A percentile compares a stretch with the other conserved stretches of the same genome.
Conservation (phyloP, 1,140 invertebrate species). For the Bombus pyrosoma region DNA sequence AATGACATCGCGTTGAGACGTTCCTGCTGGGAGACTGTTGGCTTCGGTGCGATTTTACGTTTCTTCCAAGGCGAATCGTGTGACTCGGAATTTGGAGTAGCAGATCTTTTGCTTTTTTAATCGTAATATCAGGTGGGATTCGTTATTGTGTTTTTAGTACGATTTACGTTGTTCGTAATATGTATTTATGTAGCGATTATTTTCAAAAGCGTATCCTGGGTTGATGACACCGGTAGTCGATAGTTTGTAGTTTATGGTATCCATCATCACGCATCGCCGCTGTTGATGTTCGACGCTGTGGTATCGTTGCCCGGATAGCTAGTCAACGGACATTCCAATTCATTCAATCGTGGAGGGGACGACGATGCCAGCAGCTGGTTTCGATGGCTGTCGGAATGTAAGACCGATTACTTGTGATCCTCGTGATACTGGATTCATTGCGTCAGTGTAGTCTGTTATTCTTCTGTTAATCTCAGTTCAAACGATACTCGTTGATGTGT, state of each 20-base stretch:
- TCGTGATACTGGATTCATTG: slow-evolving; percentile 36
- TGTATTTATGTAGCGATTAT: not conserved
- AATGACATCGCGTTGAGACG: slow-evolving; percentile 56
- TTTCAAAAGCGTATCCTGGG: not conserved
- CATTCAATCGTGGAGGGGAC: slow-evolving; percentile 72
- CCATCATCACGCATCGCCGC: slow-evolving; percentile 40
- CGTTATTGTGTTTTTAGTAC: not conserved
- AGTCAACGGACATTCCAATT: slow-evolving; percentile 76
- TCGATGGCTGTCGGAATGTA: slow-evolving; percentile 66
- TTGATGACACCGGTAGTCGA: slow-evolving; percentile 45
- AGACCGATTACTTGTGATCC: slow-evolving; percentile 49
- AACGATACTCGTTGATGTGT: not conserved
- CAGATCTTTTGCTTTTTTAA: not conserved
- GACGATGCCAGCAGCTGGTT: slow-evolving; percentile 62
- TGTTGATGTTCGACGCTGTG: slow-evolving; percentile 60
- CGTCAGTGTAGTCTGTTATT: slow-evolving; percentile 34
- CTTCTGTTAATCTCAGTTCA: not conserved
- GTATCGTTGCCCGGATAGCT: slow-evolving; percentile 63
- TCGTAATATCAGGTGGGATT: not conserved
- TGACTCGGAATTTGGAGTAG: not conserved
- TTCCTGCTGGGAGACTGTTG: slow-evolving; percentile 11
- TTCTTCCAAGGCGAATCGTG: not conserved
- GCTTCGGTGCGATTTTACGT: too few relatives aligned
- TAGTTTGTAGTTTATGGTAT: slow-evolving; percentile 39
- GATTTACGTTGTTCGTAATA: not conserved